Percentiles rank a stretch among this genome's conserved stretches.
Conservation (phyloP, 2,888 invertebrate genomes). For the Tipula confusa region DNA sequence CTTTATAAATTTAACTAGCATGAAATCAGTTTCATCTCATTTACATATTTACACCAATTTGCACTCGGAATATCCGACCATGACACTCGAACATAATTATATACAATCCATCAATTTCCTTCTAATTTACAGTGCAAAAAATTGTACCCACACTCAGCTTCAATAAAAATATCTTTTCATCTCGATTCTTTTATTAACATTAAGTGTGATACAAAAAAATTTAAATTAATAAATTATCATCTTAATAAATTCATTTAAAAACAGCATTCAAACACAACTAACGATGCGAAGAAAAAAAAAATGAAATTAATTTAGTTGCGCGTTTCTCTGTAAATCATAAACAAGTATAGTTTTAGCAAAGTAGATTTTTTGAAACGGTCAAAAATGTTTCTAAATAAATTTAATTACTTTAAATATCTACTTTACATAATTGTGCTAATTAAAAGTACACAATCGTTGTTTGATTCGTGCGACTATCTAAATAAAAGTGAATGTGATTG, state of each 20-base stretch:
- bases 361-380: too few species aligned
- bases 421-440: not conserved
- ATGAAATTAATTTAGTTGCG: not conserved
- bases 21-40: too few species aligned
- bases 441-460: not conserved
- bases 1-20: too few species aligned
- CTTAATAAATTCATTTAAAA: not conserved
- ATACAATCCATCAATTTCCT: too few species aligned
- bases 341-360: too few species aligned
- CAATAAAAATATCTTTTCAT: not conserved
- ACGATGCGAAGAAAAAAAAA: not conserved
- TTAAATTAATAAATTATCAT: not conserved
- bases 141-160: not conserved
- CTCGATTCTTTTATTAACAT: not conserved
- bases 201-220: not conserved
- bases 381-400: not conserved
- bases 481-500: conserved; percentile 6
- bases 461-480: not conserved
- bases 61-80: too few species aligned
- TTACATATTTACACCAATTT: too few species aligned
- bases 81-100: too few species aligned
- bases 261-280: not conserved
- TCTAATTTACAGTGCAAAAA: not conserved
- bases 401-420: not conserved
- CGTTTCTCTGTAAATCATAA: not conserved